Conservation (phyloP, 2,888 invertebrate genomes). For the Eupeodes latifasciatus region DNA sequence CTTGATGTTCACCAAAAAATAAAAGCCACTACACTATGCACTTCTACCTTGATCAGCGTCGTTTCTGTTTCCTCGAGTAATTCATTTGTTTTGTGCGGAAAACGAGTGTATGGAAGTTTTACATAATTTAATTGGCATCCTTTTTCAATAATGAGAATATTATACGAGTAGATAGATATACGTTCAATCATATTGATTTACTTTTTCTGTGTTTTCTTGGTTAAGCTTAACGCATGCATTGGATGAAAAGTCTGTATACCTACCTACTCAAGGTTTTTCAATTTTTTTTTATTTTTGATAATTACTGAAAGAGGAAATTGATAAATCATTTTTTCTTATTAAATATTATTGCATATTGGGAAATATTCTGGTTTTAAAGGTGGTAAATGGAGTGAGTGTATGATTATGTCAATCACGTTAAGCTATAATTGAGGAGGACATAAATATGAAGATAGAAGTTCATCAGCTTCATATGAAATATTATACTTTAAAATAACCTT, state of each 20-base stretch:
- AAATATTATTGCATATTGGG: no score
- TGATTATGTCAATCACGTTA: no score
- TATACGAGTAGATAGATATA: neutral
- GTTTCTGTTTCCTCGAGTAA: neutral
- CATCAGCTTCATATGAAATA: no score
- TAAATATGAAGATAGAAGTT: no score
- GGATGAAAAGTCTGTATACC: neutral
- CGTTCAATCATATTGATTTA: constrained; percentile 16
- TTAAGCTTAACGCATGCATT: neutral
- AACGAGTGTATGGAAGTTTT: neutral
- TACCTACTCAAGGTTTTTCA: neutral
- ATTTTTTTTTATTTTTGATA: no score
- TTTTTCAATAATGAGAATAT: constrained; percentile 32
- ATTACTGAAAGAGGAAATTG: no score
- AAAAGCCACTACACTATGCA: neutral
- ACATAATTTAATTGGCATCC: constrained; percentile 28
- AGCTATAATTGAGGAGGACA: no score
- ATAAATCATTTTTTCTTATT: no score
- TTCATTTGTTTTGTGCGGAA: neutral
- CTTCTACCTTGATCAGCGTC: neutral
- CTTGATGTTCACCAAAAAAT: neutral
- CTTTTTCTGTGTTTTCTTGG: neutral
- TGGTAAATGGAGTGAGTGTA: no score
- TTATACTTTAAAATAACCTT: no score
- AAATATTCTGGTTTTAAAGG: no score